Percentiles rank a stretch among this genome's conserved stretches.
Conservation (phyloP, 2,113 vertebrate genomes). For the Dipodomys merriami region DNA sequence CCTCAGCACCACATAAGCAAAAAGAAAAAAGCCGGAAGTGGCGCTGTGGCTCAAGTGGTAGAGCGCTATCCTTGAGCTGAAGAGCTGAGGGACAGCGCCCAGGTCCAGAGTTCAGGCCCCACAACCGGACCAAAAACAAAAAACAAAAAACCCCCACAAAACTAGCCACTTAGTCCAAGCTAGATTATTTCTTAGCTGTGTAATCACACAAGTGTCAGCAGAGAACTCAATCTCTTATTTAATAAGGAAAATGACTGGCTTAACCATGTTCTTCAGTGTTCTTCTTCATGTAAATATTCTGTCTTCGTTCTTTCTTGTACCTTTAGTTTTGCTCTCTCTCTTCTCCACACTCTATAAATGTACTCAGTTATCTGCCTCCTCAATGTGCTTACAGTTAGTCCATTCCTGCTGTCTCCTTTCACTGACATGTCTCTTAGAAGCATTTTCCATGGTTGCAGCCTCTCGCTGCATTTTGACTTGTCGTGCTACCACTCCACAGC, state of each 20-base stretch:
- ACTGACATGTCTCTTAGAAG: background rate
- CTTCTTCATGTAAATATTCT: background rate
- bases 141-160: too few species aligned
- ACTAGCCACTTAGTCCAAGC: background rate
- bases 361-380: background rate
- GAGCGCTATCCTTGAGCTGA: too few species aligned
- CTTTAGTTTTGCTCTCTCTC: background rate
- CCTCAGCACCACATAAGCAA: too few species aligned
- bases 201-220: background rate
- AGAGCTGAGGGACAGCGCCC: too few species aligned
- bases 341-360: background rate
- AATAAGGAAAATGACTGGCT: background rate
- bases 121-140: too few species aligned
- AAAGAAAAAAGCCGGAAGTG: too few species aligned
- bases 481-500: background rate
- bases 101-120: too few species aligned
- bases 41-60: too few species aligned
- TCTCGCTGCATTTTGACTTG: background rate
- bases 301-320: background rate
- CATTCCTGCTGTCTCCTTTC: background rate
- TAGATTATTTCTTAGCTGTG: background rate
- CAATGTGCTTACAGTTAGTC: background rate
- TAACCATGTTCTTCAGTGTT: background rate
- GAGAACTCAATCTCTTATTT: background rate
- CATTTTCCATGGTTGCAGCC: background rate